These are phyloP conservation scores for Poecilia velifera DNA, from an alignment of 2,797 vertebrate genomes.

Conservation along the genomic window DNA sequence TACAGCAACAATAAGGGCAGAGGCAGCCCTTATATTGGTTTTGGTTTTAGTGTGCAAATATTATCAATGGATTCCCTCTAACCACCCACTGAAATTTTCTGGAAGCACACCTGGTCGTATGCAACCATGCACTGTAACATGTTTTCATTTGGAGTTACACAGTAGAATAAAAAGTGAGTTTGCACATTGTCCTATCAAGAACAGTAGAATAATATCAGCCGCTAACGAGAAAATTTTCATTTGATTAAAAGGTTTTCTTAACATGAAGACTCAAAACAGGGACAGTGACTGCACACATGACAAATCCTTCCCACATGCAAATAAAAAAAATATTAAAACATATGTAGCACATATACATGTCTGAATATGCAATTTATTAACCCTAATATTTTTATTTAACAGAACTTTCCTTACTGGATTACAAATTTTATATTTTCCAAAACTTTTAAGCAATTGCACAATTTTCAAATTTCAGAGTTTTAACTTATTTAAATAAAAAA, in stretches of 20 bases:
- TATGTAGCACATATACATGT: not conserved
- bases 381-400: not conserved
- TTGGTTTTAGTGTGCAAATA: not conserved
- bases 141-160: not conserved
- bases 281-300: not conserved
- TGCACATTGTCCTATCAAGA: not conserved
- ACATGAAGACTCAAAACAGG: not conserved
- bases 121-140: not conserved
- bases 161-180: not conserved
- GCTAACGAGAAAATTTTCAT: not conserved
- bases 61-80: not conserved
- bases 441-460: not conserved
- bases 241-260: not conserved
- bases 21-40: not conserved
- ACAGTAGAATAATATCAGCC: not conserved
- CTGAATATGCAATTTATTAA: not conserved
- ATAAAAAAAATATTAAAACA: not conserved
- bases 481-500: not conserved
- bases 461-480: not conserved
- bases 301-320: not conserved
- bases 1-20: not conserved
- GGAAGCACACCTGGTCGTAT: not conserved
- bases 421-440: too few species aligned
- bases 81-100: not conserved
- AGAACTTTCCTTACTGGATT: not conserved